These are phyloP conservation scores for Indicator maculatus DNA, from an alignment of 2,113 vertebrate genomes.

Conservation along the genomic window DNA sequence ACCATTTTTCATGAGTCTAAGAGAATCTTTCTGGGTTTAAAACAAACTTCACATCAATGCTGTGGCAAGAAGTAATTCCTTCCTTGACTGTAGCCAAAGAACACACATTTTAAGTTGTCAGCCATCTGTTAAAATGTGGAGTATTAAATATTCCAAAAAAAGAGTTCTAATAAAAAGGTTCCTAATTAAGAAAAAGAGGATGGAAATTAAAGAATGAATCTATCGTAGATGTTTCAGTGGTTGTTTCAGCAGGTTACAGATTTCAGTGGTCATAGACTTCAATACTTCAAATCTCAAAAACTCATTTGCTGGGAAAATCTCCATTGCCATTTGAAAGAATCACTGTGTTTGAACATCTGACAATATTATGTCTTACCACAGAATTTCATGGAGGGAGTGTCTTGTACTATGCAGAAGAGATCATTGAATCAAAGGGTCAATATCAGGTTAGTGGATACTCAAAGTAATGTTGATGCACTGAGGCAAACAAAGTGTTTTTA, in stretches of 20 bases:
- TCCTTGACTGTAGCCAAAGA: background rate
- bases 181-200: background rate
- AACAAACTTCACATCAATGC: background rate
- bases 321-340: background rate
- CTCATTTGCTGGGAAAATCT: background rate
- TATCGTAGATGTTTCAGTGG: background rate
- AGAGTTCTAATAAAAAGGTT: background rate
- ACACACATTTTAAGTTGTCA: background rate
- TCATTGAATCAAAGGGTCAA: background rate
- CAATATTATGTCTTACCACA: background rate
- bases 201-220: background rate
- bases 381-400: background rate
- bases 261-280: background rate
- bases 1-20: conserved; percentile 7
- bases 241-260: too few relatives aligned
- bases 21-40: conserved; percentile 9
- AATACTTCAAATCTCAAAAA: background rate
- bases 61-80: background rate
- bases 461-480: background rate
- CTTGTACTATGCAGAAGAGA: background rate
- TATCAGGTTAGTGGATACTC: background rate
- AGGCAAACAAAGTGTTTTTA: background rate
- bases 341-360: background rate
- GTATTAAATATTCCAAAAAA: background rate
- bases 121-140: background rate